Evolutionary conservation across 2,888 invertebrate species (phyloP).

Genomic region (Pegoplata infirma): DNA sequence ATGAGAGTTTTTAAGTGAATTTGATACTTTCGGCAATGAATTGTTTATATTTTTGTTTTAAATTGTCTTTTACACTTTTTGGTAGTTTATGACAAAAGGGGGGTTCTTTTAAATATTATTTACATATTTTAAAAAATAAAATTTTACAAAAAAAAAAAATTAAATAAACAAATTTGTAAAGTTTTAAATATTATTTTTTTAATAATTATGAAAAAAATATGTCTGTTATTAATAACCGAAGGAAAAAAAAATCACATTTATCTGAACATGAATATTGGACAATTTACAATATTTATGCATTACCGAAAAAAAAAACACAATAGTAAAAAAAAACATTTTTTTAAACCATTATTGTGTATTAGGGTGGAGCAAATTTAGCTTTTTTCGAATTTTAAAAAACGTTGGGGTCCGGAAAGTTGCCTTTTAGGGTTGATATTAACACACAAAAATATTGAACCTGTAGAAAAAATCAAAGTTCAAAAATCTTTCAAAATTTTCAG

Average conservation of each 20-base stretch:
- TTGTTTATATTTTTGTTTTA: too few species aligned
- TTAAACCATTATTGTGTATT: constrained; percentile 4
- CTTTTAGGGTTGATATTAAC: too few species aligned
- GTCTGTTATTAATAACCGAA: neutral
- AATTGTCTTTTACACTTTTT: constrained; percentile 35
- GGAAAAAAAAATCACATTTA: neutral
- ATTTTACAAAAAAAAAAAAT: neutral
- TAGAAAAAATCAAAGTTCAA: too few species aligned
- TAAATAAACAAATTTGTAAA: neutral
- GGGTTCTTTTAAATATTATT: neutral
- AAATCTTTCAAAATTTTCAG: too few species aligned
- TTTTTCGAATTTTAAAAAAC: too few species aligned
- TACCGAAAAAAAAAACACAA: neutral
- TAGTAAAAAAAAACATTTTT: neutral
- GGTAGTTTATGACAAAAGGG: too few species aligned
- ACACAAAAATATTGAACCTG: too few species aligned
- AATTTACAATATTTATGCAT: constrained; percentile 38
- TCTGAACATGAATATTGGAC: constrained; percentile 3
- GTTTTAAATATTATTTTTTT: neutral
- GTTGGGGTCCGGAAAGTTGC: too few species aligned
- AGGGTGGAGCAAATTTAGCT: too few species aligned
- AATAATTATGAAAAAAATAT: neutral
- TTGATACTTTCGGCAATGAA: constrained; percentile 60
- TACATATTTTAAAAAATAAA: neutral
- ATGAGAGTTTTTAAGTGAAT: constrained; percentile 55